Conservation (phyloP, 2,113 vertebrate genomes). For the Fulmarus glacialis region DNA sequence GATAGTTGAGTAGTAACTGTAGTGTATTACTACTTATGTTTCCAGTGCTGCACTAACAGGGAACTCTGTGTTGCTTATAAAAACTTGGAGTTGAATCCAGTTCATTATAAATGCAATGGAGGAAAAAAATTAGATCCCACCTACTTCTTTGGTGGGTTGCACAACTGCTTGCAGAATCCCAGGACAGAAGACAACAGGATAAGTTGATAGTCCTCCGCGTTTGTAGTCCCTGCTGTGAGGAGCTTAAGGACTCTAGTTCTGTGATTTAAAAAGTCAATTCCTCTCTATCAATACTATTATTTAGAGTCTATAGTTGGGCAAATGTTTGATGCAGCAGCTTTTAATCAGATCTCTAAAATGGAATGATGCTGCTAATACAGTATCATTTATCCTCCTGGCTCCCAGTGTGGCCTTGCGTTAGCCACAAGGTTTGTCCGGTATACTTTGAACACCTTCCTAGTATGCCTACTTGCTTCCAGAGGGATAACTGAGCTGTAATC, state of each 20-base stretch:
- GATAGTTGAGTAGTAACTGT: not conserved
- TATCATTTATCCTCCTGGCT: not conserved
- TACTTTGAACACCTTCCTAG: not conserved
- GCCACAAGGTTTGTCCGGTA: not conserved
- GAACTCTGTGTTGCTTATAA: not conserved
- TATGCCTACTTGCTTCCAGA: not conserved
- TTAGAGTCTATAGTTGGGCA: not conserved
- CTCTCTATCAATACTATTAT: not conserved
- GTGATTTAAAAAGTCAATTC: not conserved
- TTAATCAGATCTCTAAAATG: not conserved
- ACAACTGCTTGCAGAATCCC: not conserved
- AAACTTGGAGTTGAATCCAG: not conserved
- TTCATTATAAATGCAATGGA: not conserved
- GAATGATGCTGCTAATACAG: not conserved
- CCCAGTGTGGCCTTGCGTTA: not conserved
- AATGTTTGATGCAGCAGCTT: not conserved
- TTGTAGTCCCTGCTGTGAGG: not conserved
- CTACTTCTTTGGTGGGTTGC: not conserved
- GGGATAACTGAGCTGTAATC: not conserved
- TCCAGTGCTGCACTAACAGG: not conserved
- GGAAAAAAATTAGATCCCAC: not conserved
- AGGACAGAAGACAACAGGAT: not conserved
- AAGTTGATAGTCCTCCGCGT: not conserved
- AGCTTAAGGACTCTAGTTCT: not conserved
- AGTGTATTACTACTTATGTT: not conserved